Conservation (phyloP, 2,797 vertebrate species). For the Trachops cirrhosus region DNA sequence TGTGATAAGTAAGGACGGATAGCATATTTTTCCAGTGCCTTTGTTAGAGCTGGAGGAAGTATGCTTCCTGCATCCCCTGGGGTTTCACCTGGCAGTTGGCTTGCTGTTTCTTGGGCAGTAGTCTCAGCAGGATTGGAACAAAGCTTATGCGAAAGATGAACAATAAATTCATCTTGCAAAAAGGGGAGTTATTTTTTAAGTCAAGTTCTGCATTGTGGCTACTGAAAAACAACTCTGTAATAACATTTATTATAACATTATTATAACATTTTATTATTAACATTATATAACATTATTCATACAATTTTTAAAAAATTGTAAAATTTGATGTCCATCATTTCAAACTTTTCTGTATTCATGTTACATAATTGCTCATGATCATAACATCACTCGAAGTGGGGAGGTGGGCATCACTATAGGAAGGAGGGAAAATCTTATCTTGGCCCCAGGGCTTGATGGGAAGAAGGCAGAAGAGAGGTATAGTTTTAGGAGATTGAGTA, state of each 20-base stretch:
- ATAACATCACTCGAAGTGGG: background rate
- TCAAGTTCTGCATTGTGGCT: conserved; percentile 85
- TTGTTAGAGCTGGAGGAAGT: background rate
- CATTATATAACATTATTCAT: no score
- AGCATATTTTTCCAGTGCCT: background rate
- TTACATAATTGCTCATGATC: background rate
- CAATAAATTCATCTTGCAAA: conserved; percentile 86
- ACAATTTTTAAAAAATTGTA: conserved; percentile 23
- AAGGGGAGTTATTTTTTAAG: conserved; percentile 88
- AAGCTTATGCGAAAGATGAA: conserved; percentile 81
- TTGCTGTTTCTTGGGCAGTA: conserved; percentile 81
- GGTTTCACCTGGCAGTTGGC: conserved; percentile 84
- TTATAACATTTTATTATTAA: no score
- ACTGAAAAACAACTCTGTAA: conserved; percentile 85
- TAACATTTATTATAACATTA: no score
- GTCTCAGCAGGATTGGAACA: conserved; percentile 81
- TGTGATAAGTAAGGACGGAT: background rate
- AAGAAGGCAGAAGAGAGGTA: background rate
- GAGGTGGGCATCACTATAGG: background rate
- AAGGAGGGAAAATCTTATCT: background rate
- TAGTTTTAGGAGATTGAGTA: background rate
- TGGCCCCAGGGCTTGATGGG: background rate
- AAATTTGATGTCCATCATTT: background rate
- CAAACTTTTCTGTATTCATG: background rate
- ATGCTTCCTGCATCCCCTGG: conserved; percentile 83